phyloP scores from a whole-genome alignment of 1,140 invertebrate species.

The Papilio dardanus region DNA sequence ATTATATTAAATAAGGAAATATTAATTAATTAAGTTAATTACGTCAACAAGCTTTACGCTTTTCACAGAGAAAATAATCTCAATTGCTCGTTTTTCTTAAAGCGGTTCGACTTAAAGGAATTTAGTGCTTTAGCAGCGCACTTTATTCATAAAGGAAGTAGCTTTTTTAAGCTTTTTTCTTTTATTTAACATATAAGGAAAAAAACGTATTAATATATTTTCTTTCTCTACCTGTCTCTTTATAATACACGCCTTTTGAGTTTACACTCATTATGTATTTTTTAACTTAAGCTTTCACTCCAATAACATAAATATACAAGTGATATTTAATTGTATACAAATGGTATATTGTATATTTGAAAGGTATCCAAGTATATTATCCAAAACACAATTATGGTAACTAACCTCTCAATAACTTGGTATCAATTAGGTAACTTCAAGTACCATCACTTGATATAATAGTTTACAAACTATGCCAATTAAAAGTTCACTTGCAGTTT shows the following conservation, averaged over 20 bases:
- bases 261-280: too few relatives aligned
- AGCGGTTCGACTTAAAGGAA: conserved; percentile 10
- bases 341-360: background rate
- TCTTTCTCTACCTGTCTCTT: too few relatives aligned
- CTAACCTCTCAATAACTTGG: conserved; percentile 1
- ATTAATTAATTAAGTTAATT: conserved; percentile 5
- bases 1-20: background rate
- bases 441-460: conserved; percentile 25
- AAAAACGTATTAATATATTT: too few relatives aligned
- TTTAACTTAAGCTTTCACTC: too few relatives aligned
- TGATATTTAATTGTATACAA: background rate
- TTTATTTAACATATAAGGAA: too few relatives aligned
- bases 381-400: background rate
- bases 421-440: conserved; percentile 6
- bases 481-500: conserved; percentile 25
- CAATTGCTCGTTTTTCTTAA: conserved; percentile 9
- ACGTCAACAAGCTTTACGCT: background rate
- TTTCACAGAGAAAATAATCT: background rate
- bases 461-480: conserved; percentile 23
- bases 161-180: background rate
- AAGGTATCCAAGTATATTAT: background rate
- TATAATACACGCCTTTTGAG: too few relatives aligned
- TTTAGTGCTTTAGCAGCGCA: conserved; percentile 14
- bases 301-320: too few relatives aligned
- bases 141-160: background rate